Evolutionary conservation across 2,888 invertebrate genomes (phyloP).

Genomic region (Meganola albula): DNA sequence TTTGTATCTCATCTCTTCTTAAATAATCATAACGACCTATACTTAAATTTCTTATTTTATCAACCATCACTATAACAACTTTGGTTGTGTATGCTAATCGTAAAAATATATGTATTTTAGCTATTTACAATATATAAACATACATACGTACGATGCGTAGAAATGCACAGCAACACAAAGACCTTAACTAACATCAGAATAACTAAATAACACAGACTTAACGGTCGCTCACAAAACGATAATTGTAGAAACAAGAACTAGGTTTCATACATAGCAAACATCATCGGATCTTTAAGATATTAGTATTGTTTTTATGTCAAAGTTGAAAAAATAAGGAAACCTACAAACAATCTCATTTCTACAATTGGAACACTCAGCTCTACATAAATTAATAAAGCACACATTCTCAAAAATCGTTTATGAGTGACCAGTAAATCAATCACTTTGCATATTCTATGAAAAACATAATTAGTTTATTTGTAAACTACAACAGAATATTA

Average conservation of each 20-base stretch:
- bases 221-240: slow-evolving; percentile 63
- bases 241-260: slow-evolving; percentile 48
- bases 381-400: slow-evolving; percentile 25
- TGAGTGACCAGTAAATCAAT: slow-evolving; percentile 58
- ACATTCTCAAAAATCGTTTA: slow-evolving; percentile 48
- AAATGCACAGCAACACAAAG: slow-evolving; percentile 77
- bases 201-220: slow-evolving; percentile 75
- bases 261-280: slow-evolving; percentile 25
- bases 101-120: slow-evolving; percentile 77
- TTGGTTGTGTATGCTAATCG: slow-evolving; percentile 79
- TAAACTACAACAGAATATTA: slow-evolving; percentile 52
- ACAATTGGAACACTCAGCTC: slow-evolving; percentile 24
- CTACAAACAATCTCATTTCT: slow-evolving; percentile 32
- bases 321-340: slow-evolving; percentile 14
- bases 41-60: slow-evolving; percentile 73
- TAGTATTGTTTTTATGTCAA: too few relatives aligned
- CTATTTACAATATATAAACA: slow-evolving; percentile 77
- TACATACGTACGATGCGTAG: slow-evolving; percentile 79
- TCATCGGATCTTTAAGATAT: slow-evolving; percentile 1
- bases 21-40: slow-evolving; percentile 75
- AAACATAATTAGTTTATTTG: slow-evolving; percentile 70
- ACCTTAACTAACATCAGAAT: slow-evolving; percentile 66
- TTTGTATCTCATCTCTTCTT: slow-evolving; percentile 61
- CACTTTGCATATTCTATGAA: slow-evolving; percentile 58
- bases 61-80: slow-evolving; percentile 79